Evolutionary conservation across 2,888 invertebrate species (phyloP).

Genomic region (Seira musarum): DNA sequence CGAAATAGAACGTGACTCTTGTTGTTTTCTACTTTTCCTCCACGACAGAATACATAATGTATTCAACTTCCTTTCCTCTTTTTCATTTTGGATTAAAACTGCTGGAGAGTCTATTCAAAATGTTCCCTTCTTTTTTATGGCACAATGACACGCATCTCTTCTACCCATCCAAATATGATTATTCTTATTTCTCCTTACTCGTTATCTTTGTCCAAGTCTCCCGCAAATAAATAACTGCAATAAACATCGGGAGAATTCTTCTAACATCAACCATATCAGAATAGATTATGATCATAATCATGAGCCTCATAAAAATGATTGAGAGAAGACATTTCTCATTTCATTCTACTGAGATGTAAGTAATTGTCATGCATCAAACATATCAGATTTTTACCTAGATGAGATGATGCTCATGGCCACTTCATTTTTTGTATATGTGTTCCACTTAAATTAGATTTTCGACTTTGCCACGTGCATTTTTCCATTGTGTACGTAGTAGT

Average conservation of each 20-base stretch:
- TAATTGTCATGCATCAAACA: constrained; percentile 12
- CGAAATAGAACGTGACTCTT: constrained; percentile 19
- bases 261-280: background rate
- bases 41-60: constrained; percentile 9
- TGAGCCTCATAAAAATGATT: constrained; percentile 9
- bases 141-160: constrained; percentile 6
- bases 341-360: constrained; percentile 1
- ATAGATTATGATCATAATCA: background rate
- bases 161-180: background rate
- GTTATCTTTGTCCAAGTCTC: background rate
- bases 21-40: constrained; percentile 1
- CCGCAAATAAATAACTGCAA: background rate
- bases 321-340: constrained; percentile 1
- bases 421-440: background rate
- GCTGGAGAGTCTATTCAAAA: background rate
- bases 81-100: background rate
- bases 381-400: constrained; percentile 19
- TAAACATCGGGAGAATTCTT: background rate
- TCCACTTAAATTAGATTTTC: constrained; percentile 6
- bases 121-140: background rate
- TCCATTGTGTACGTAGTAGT: no score
- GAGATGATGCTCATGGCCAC: background rate
- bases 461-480: background rate
- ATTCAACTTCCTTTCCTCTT: background rate
- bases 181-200: background rate